Evolutionary conservation across 1,140 invertebrate species (phyloP).

Genomic region (Danaus plexippus): DNA sequence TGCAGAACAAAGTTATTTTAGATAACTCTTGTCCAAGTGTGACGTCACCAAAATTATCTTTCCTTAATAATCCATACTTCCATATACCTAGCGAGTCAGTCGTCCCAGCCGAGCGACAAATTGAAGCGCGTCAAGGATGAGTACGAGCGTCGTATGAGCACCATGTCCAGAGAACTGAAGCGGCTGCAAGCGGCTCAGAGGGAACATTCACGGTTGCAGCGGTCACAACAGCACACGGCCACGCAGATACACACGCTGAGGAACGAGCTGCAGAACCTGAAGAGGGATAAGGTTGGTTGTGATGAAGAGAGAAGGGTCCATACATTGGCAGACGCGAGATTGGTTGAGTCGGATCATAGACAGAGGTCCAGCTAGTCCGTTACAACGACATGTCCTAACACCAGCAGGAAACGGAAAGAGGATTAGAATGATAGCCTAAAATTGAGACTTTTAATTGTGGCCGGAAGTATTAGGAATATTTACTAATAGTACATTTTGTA

Average conservation of each 20-base stretch:
- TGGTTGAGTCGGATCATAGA: too few relatives aligned
- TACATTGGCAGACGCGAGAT: too few relatives aligned
- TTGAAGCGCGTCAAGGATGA: conserved; percentile 90
- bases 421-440: too few relatives aligned
- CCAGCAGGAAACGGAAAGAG: too few relatives aligned
- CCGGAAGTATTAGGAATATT: too few relatives aligned
- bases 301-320: too few relatives aligned
- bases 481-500: too few relatives aligned
- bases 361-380: too few relatives aligned
- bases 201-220: conserved; percentile 88
- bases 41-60: not conserved
- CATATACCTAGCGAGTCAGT: conserved; percentile 41
- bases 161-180: conserved; percentile 90
- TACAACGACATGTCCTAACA: too few relatives aligned
- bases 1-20: too few relatives aligned
- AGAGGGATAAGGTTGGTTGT: conserved; percentile 84
- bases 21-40: not conserved
- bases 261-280: conserved; percentile 90
- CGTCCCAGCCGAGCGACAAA: conserved; percentile 79
- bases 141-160: conserved; percentile 88
- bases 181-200: conserved; percentile 90
- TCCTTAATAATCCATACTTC: not conserved
- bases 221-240: conserved; percentile 87
- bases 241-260: conserved; percentile 84
- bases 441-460: too few relatives aligned